Evolutionary conservation across 1,140 invertebrate species (phyloP).

Genomic region (Ceratina australensis): DNA sequence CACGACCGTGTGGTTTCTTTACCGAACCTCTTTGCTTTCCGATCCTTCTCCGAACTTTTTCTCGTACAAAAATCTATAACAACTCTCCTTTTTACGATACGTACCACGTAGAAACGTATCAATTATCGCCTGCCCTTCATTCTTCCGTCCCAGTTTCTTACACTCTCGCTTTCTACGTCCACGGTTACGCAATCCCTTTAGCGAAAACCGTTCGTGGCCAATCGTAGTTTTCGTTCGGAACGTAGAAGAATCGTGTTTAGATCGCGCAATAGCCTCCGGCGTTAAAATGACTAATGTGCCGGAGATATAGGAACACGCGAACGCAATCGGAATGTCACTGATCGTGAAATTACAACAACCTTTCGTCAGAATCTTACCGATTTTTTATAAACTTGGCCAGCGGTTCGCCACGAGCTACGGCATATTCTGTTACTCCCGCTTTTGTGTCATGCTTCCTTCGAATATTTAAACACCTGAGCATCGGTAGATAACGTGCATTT

Average conservation of each 20-base stretch:
- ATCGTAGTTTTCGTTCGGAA: not conserved
- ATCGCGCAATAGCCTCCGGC: constrained; percentile 6
- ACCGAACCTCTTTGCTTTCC: not conserved
- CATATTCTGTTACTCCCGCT: constrained; percentile 32
- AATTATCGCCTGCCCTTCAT: not conserved
- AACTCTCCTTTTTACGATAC: not conserved
- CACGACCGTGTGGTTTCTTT: not conserved
- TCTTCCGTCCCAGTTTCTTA: not conserved
- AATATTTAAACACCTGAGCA: constrained; percentile 47
- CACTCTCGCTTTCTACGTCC: not conserved
- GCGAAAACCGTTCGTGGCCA: too few species aligned
- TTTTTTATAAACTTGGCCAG: constrained; percentile 46
- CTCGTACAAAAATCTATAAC: not conserved
- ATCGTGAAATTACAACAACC: constrained; percentile 74
- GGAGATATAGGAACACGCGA: constrained; percentile 30
- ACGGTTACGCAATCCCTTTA: too few species aligned
- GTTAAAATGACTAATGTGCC: constrained; percentile 7
- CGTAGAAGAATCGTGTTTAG: not conserved
- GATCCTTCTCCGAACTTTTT: not conserved
- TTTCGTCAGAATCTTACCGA: constrained; percentile 75
- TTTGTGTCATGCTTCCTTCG: constrained; percentile 48
- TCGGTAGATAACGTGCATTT: constrained; percentile 34
- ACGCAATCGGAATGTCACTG: constrained; percentile 77
- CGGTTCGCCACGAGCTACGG: constrained; percentile 11
- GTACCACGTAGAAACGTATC: not conserved